Evolutionary conservation across 92 coral and sea anemone species (phyloP), one percentile per base, ranked within the genome.

Genomic region (Muricea muricata): DNA sequence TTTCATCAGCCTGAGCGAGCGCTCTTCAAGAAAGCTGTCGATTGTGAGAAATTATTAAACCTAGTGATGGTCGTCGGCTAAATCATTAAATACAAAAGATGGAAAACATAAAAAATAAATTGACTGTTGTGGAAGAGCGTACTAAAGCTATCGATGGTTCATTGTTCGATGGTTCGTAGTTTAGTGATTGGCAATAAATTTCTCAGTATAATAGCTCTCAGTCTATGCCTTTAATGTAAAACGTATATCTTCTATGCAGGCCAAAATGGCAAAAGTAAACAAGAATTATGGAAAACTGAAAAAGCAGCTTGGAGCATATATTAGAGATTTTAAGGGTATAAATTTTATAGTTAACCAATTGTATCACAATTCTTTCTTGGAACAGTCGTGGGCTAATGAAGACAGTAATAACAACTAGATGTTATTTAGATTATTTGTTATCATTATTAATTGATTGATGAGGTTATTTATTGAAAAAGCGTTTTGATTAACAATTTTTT

Each of bases 1-100:
- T 81, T 66, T 32, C 63, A 81, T 81, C 28, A 17, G 46, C 66
- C 58, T 65, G 65, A 81, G 55, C 76, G 25, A 63, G 58, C 84
- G 7, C 52, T 71, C 46, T 79, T 60, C 70, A 78, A 78, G 65
- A 54, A 20, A 15, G 70, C 83, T 28, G 31, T 54, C 65, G 68
- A 78, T 56, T 28, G 83, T n/a, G 65, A 55, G 47, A 48, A 78
- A 67, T 54, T 21, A 78, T 34, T 70, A 77, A 12, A 23, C 63
- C 50, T 63, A 75, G 50, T 46, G 35, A 75, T 75, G 81, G 39
- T 0, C 47, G 34, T 34, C 57, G 67, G 8, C 40, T 52, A 10
- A 45, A 77, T 14, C 31, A 46, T 52, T 45, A 26, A 17, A 28
- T 46, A 45, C 57, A 33, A 28, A 37, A 46, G 32, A 31, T 52